Evolutionary conservation across 2,113 vertebrate genomes (phyloP).

Genomic region (Antigone vipio): DNA sequence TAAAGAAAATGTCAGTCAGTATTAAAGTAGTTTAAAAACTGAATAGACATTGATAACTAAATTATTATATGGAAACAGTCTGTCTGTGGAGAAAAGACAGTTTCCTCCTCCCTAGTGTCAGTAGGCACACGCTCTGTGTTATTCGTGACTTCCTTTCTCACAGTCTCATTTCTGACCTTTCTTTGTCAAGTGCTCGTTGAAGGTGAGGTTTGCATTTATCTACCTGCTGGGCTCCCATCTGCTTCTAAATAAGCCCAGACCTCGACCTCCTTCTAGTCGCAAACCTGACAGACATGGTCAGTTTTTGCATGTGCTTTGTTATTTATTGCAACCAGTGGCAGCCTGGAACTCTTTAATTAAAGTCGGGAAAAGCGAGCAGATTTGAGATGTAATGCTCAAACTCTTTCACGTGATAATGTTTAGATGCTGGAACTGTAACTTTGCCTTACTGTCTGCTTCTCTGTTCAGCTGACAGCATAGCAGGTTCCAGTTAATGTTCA

Average conservation of each 20-base stretch:
- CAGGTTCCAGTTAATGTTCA: background rate
- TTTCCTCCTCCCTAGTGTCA: conserved; percentile 5
- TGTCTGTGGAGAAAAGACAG: background rate
- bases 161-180: conserved; percentile 46
- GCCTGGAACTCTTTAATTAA: background rate
- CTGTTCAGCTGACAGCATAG: background rate
- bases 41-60: conserved; percentile 60
- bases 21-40: conserved; percentile 19
- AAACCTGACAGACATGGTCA: background rate
- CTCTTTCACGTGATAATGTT: background rate
- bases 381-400: background rate
- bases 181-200: conserved; percentile 49
- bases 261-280: background rate
- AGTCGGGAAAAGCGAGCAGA: background rate
- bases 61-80: conserved; percentile 51
- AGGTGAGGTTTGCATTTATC: conserved; percentile 31
- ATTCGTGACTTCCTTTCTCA: conserved; percentile 16
- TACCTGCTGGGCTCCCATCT: conserved; percentile 59
- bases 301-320: background rate
- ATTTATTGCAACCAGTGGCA: background rate
- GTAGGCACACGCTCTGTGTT: conserved; percentile 40
- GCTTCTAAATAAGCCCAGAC: background rate
- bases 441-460: background rate
- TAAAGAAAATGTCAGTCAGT: background rate
- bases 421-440: background rate